These are phyloP conservation scores for Cylindroiulus punctatus DNA, from an alignment of 2,888 invertebrate species.

Conservation along the genomic window DNA sequence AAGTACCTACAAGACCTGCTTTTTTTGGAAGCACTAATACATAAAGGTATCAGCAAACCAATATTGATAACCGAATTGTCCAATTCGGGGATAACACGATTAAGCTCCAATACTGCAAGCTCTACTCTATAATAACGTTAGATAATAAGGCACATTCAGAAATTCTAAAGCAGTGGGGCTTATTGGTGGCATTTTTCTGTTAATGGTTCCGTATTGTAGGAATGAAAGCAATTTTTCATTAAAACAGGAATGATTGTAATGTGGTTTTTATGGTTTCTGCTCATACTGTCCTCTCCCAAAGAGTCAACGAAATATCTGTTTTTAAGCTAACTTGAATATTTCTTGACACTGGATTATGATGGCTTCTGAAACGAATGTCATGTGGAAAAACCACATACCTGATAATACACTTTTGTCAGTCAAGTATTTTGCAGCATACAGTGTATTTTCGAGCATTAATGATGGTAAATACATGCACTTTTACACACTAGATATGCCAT, in stretches of 20 bases:
- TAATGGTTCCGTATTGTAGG: background rate
- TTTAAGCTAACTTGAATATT: no score
- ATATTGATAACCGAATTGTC: conserved; percentile 18
- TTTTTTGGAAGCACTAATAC: background rate
- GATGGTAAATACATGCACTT: no score
- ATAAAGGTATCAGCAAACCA: background rate
- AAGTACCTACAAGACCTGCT: background rate
- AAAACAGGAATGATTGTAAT: background rate
- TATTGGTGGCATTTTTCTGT: background rate
- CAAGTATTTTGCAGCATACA: no score
- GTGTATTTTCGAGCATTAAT: no score
- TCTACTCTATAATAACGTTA: background rate
- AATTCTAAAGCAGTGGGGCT: background rate
- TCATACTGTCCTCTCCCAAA: background rate
- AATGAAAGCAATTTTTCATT: conserved; percentile 8
- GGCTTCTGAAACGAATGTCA: no score
- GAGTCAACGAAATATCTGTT: background rate
- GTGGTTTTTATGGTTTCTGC: background rate
- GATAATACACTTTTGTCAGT: no score
- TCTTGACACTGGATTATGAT: no score
- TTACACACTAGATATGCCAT: no score
- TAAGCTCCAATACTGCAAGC: background rate
- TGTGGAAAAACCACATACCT: no score
- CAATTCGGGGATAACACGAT: background rate
- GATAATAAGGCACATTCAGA: background rate